These are phyloP conservation scores for Glaucopsyche alexis DNA, from an alignment of 2,888 invertebrate genomes.

Conservation along the genomic window DNA sequence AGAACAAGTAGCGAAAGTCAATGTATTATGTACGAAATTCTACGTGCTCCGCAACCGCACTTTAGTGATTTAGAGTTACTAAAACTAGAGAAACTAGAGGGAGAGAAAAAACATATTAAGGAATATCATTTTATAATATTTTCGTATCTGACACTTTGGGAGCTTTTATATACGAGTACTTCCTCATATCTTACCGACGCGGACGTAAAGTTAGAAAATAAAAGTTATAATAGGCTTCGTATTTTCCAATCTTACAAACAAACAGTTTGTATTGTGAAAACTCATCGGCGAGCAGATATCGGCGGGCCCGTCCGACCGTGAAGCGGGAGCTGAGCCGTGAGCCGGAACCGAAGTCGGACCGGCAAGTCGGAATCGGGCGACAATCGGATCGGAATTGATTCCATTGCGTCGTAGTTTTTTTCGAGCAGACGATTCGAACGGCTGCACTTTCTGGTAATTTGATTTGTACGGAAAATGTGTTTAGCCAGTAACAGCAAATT, in stretches of 20 bases:
- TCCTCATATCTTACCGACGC: background rate
- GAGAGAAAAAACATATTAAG: too few species aligned
- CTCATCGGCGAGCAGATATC: constrained; percentile 11
- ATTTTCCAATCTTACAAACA: background rate
- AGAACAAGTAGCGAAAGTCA: too few species aligned
- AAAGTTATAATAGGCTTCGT: background rate
- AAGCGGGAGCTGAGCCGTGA: background rate
- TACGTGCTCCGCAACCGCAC: too few species aligned
- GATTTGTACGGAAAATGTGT: background rate
- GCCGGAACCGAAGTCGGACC: background rate
- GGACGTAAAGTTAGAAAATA: background rate
- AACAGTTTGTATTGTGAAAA: background rate
- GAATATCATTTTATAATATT: background rate
- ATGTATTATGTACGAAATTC: too few species aligned
- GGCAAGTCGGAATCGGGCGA: background rate
- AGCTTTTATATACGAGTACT: background rate
- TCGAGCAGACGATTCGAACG: background rate
- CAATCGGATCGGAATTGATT: constrained; percentile 19
- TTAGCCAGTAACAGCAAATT: background rate
- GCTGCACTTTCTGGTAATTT: background rate
- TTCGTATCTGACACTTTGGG: background rate
- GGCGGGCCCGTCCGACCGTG: background rate
- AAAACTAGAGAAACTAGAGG: too few species aligned
- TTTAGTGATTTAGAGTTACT: too few species aligned
- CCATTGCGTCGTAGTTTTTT: constrained; percentile 10